Conservation (phyloP, 23 tunicate genomes). For the Corella eumyota region DNA sequence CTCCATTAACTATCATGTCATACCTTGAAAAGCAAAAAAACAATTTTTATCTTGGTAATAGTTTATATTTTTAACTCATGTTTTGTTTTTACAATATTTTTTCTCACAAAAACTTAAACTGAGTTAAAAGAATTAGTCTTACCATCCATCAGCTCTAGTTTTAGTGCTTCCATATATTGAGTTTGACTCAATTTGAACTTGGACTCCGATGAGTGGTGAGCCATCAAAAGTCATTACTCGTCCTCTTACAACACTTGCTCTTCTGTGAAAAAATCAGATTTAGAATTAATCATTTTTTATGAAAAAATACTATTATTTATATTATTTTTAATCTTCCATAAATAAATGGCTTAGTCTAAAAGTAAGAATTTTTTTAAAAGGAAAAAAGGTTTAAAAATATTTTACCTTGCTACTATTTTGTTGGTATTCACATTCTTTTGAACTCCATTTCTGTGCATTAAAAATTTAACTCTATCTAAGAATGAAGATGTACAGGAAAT, state of each 20-base stretch:
- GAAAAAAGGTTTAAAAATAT: too few relatives aligned
- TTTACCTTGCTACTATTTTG: too few relatives aligned
- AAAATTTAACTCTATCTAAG: constrained; percentile 42
- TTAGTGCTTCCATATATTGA: constrained; percentile 44
- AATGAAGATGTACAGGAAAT: constrained; percentile 52
- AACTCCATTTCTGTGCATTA: constrained; percentile 29
- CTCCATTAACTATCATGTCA: constrained; percentile 78
- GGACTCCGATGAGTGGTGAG: constrained; percentile 69
- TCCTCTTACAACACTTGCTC: constrained; percentile 65
- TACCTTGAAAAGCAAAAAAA: constrained; percentile 27
- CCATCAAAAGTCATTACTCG: constrained; percentile 53
- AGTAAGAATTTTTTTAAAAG: too few relatives aligned
- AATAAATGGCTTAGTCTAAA: too few relatives aligned
- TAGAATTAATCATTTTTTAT: too few relatives aligned
- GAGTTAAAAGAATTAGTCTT: too few relatives aligned
- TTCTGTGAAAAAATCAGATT: constrained; percentile 23
- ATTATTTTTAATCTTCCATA: too few relatives aligned
- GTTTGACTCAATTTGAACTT: constrained; percentile 24
- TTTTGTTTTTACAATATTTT: too few relatives aligned
- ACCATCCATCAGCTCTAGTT: constrained; percentile 73
- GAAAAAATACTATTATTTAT: too few relatives aligned
- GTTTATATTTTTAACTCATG: too few relatives aligned
- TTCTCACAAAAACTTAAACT: too few relatives aligned
- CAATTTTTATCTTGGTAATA: too few relatives aligned
- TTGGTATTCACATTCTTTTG: constrained; percentile 18